These are phyloP conservation scores for Ctenopoma multispine DNA, from an alignment of 2,797 vertebrate species.

Conservation along the genomic window DNA sequence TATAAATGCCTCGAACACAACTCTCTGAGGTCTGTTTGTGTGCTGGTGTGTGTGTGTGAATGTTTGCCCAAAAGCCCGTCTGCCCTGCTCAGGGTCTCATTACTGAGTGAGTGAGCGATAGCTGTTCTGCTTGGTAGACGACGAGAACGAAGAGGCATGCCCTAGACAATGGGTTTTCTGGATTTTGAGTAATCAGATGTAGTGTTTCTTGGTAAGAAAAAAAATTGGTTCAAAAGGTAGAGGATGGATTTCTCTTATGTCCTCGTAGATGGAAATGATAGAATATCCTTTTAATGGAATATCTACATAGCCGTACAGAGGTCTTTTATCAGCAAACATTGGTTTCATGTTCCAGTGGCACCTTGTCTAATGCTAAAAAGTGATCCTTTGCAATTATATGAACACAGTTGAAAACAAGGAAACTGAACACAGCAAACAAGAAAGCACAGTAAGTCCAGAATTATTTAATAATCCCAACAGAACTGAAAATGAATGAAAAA, in stretches of 20 bases:
- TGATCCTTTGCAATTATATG: too few relatives aligned
- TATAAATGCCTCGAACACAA: conserved; percentile 71
- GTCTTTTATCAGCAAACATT: too few relatives aligned
- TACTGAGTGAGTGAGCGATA: conserved; percentile 71
- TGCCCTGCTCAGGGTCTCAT: conserved; percentile 69
- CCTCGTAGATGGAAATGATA: too few relatives aligned
- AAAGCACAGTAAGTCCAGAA: neutral
- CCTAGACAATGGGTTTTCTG: conserved; percentile 77
- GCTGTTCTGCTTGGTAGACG: conserved; percentile 81
- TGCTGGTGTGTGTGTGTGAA: conserved; percentile 42
- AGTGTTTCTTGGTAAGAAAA: conserved; percentile 57
- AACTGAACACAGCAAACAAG: too few relatives aligned
- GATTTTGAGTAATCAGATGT: conserved; percentile 81
- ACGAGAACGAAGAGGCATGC: conserved; percentile 67
- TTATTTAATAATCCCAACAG: neutral
- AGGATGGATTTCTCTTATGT: conserved; percentile 49
- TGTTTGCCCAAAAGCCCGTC: conserved; percentile 64
- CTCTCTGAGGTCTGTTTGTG: conserved; percentile 42
- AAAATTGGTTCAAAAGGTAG: conserved; percentile 61
- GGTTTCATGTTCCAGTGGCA: too few relatives aligned
- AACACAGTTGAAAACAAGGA: too few relatives aligned
- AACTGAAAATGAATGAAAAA: neutral
- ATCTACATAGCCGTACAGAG: too few relatives aligned
- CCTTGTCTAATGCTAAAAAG: too few relatives aligned
- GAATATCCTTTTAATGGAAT: too few relatives aligned